Base-by-base conservation (phyloP, 2,113 vertebrate genomes). In the Vulpes ferrilata region DNA sequence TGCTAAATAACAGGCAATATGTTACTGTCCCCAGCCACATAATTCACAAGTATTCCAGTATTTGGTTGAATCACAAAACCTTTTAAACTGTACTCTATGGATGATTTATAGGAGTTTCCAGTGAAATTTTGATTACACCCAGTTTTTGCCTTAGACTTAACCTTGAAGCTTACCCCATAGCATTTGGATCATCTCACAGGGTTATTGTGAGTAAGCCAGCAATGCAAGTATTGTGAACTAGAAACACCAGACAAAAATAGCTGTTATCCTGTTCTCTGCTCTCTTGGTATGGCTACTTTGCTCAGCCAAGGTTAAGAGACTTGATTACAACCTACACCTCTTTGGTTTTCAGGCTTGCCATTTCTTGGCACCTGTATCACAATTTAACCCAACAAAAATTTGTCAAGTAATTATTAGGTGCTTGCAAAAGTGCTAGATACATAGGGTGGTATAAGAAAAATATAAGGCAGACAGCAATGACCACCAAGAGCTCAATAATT, bases 221-320 rank as follows among this genome's bases (percentile, higher is more conserved):
- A 82, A 86, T 32, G 8, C 25, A 51, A 51, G 32, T 38, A 16
- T 7, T 71, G 43, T 27, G 22, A 78, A 65, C 10, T 10, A 59
- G 51, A 96, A 86, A 35, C 78, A 55, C 89, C 62, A 9, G 38
- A 71, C 62, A 86, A 65, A 97, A 96, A 80, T 57, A 87, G n/a
- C 80, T 93, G 22, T 7, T 71, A 53, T 43, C 16, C 53, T 88
- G 25, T 13, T 92, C 38, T 9, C 13, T 71, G 51, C 43, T 79
- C 43, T 95, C 73, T 76, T n/a, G 9, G 67, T 27, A 27, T 22
- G 55, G 84, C 27, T 76, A 53, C 59, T 73, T 59, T 69, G n/a
- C 10, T 62, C 35, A 25, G 86, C 76, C 60, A 94, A 83, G 73
- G 87, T 73, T 92, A 97, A 90, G 43, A 97, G 57, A 35, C 20